Percentiles rank a stretch among this genome's conserved stretches.
Evolutionary conservation across 2,113 vertebrate species (phyloP).

Genomic region (Sprattus sprattus): DNA sequence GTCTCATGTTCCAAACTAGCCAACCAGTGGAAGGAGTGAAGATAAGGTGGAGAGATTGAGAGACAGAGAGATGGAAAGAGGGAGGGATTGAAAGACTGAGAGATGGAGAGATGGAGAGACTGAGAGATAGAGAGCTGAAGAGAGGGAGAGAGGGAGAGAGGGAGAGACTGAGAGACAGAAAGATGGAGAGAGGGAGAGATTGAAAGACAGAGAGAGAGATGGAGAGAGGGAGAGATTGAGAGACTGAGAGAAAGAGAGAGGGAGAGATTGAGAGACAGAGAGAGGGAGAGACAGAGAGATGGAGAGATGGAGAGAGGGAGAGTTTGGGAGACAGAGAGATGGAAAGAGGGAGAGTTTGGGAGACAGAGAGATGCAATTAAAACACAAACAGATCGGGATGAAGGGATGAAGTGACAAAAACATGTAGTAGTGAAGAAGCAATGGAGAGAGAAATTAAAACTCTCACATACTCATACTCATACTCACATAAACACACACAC

Average conservation of each 20-base stretch:
- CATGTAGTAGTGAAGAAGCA: too few relatives aligned
- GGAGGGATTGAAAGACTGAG: background rate
- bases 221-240: background rate
- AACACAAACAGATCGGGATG: too few relatives aligned
- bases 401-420: too few relatives aligned
- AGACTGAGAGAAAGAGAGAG: background rate
- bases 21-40: slow-evolving; percentile 1
- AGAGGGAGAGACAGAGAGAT: too few relatives aligned
- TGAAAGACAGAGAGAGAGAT: background rate
- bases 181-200: background rate
- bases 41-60: background rate
- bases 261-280: too few relatives aligned
- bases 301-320: too few relatives aligned
- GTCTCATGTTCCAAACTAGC: slow-evolving; percentile 20
- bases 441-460: too few relatives aligned
- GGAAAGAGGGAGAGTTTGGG: too few relatives aligned
- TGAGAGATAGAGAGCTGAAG: background rate
- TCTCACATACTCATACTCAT: too few relatives aligned
- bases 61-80: background rate
- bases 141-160: background rate
- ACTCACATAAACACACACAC: too few relatives aligned
- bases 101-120: background rate
- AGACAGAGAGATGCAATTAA: too few relatives aligned
- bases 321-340: too few relatives aligned
- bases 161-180: background rate